phyloP scores from a whole-genome alignment of 2,113 vertebrate genomes.

The Phocoena sinus region DNA sequence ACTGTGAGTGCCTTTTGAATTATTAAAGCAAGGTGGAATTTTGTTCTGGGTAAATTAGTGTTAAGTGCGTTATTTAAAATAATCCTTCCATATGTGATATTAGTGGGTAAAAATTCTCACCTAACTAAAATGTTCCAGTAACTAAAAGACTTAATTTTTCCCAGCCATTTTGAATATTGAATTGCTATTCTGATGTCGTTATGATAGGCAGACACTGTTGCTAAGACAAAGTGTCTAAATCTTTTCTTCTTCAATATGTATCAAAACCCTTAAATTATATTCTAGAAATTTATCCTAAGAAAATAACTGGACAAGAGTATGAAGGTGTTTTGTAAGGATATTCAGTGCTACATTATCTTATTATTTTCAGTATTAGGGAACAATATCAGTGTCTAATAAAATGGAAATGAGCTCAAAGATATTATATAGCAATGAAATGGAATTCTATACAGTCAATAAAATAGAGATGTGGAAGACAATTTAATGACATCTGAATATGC shows the following conservation, averaged over 20 bases:
- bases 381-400: background rate
- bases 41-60: background rate
- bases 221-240: background rate
- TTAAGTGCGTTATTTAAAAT: constrained; percentile 21
- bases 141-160: background rate
- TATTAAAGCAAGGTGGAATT: constrained; percentile 13
- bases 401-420: background rate
- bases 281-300: background rate
- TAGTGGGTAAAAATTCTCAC: background rate
- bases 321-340: background rate
- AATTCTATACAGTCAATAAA: background rate
- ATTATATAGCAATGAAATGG: background rate
- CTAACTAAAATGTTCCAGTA: background rate
- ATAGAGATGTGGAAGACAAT: background rate
- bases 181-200: background rate
- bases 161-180: background rate
- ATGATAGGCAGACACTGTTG: background rate
- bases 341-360: background rate
- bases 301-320: background rate
- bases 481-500: background rate
- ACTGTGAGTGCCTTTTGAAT: background rate
- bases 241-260: background rate
- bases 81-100: background rate
- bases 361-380: background rate
- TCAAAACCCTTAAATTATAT: background rate